A percentile compares a stretch with the other conserved stretches of the same genome.
Conservation (phyloP, 2,113 vertebrate species). For the Stomatorhinus ivindoensis region DNA sequence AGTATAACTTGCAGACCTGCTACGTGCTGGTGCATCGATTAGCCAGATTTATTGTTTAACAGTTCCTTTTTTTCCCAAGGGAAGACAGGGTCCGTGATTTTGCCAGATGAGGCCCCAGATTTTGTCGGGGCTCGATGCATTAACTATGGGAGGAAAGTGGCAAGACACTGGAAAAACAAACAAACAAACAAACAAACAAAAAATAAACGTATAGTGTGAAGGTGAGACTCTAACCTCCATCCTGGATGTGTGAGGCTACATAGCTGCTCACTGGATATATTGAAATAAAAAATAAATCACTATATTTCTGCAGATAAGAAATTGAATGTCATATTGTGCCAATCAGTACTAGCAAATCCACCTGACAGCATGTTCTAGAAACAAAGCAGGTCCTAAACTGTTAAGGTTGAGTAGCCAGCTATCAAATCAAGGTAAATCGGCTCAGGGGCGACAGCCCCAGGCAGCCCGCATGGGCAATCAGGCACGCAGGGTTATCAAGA, state of each 20-base stretch:
- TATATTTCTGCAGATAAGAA: not conserved
- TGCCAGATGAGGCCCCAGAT: not conserved
- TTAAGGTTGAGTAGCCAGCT: conserved; percentile 19
- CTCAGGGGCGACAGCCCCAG: conserved; percentile 34
- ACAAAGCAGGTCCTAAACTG: not conserved
- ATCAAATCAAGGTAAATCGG: conserved; percentile 43
- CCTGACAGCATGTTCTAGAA: not conserved
- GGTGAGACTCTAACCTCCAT: not conserved
- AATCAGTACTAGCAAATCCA: not conserved
- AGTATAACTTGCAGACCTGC: not conserved
- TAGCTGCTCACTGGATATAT: not conserved
- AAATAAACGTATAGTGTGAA: not conserved
- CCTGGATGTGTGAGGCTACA: not conserved
- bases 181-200: not conserved
- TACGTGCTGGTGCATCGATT: not conserved
- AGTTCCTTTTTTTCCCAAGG: not conserved
- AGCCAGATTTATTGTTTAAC: not conserved
- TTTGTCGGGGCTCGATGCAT: not conserved
- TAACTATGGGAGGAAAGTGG: not conserved
- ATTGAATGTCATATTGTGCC: not conserved
- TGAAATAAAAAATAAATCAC: not conserved
- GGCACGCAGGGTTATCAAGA: conserved; percentile 42
- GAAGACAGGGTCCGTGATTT: not conserved
- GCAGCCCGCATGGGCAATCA: conserved; percentile 53
- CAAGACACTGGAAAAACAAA: not conserved